These are phyloP conservation scores for Drosophila nebulosa DNA, from an alignment of 1,140 invertebrate genomes.

Conservation along the genomic window DNA sequence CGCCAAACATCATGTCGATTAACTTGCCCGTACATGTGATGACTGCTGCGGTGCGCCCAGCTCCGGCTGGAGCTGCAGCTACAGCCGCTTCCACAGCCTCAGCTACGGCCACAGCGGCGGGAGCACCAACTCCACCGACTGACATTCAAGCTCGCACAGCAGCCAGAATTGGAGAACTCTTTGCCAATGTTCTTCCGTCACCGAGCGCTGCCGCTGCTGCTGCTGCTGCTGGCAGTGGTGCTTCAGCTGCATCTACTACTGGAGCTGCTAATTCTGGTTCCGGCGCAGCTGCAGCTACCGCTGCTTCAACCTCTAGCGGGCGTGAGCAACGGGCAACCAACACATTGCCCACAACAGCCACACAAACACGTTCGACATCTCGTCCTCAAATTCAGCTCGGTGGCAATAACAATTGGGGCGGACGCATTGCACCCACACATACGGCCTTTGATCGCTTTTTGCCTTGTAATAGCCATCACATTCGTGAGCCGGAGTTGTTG, in stretches of 20 bases:
- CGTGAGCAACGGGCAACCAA: slow-evolving; percentile 83
- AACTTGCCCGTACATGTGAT: slow-evolving; percentile 79
- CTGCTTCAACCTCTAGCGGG: slow-evolving; percentile 58
- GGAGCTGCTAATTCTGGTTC: neutral
- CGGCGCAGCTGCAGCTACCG: neutral
- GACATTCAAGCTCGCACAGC: neutral
- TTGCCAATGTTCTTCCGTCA: neutral
- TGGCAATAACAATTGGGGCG: slow-evolving; percentile 69
- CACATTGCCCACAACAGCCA: slow-evolving; percentile 86
- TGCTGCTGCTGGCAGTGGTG: too few relatives aligned
- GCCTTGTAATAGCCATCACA: slow-evolving; percentile 80
- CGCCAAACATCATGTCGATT: slow-evolving; percentile 69
- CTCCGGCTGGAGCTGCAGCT: slow-evolving; percentile 32
- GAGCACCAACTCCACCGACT: slow-evolving; percentile 16
- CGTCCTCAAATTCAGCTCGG: slow-evolving; percentile 85
- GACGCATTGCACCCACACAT: slow-evolving; percentile 73
- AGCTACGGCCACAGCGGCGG: slow-evolving; percentile 5
- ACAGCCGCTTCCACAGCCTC: slow-evolving; percentile 14
- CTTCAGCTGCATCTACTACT: neutral
- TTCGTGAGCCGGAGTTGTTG: slow-evolving; percentile 61
- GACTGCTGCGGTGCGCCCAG: slow-evolving; percentile 67
- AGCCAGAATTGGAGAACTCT: slow-evolving; percentile 13
- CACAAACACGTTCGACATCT: slow-evolving; percentile 85
- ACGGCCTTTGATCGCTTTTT: slow-evolving; percentile 80
- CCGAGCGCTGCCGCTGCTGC: slow-evolving; percentile 16